A percentile compares a stretch with the other conserved stretches of the same genome.
These are phyloP conservation scores for Paguma larvata DNA, from an alignment of 2,797 vertebrate genomes.

Conservation along the genomic window DNA sequence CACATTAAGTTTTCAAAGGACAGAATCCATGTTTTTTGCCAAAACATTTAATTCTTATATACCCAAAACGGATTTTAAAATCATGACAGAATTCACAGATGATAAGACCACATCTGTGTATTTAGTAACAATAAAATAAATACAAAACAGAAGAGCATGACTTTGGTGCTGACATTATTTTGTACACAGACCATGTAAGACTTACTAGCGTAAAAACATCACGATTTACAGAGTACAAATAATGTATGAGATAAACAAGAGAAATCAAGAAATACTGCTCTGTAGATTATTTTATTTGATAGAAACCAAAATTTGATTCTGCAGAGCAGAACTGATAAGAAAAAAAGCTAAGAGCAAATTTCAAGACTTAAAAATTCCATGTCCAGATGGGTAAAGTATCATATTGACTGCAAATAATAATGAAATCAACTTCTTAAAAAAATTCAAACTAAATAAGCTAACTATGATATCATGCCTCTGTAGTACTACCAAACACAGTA, in stretches of 20 bases:
- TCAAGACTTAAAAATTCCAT: constrained; percentile 81
- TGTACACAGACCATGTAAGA: constrained; percentile 34
- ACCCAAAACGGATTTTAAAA: not conserved
- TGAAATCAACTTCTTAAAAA: constrained; percentile 81
- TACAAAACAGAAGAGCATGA: not conserved
- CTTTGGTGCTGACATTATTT: constrained; percentile 34
- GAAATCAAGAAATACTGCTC: not conserved
- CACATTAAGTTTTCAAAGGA: not conserved
- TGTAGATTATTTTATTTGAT: constrained; percentile 59
- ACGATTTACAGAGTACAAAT: not conserved
- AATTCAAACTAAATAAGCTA: constrained; percentile 82
- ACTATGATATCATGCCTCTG: constrained; percentile 78
- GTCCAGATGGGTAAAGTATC: constrained; percentile 82
- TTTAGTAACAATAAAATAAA: constrained; percentile 57
- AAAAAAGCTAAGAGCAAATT: not conserved
- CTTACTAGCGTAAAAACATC: constrained; percentile 43
- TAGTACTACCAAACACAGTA: constrained; percentile 75
- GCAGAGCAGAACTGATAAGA: no score
- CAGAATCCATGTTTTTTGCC: not conserved
- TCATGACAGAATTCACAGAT: not conserved
- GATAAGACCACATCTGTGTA: constrained; percentile 71
- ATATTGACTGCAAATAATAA: constrained; percentile 78
- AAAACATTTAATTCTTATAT: constrained; percentile 27
- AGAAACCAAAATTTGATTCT: not conserved
- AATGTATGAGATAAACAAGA: not conserved